Conservation (phyloP, 2,797 vertebrate genomes). For the Merluccius polli region DNA sequence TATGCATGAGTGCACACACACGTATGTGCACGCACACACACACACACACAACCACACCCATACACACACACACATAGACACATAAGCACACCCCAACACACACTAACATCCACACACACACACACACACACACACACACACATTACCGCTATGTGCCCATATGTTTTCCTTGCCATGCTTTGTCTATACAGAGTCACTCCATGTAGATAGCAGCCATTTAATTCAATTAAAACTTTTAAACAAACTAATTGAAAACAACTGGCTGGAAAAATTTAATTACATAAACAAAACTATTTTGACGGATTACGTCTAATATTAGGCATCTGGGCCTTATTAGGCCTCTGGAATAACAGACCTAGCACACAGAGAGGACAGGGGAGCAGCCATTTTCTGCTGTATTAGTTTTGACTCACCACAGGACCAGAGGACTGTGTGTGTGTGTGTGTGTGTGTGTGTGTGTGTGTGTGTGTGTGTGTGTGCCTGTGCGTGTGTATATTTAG, state of each 20-base stretch:
- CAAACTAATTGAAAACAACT: constrained; percentile 82
- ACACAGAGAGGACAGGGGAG: constrained; percentile 50
- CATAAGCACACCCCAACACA: not conserved
- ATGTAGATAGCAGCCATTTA: constrained; percentile 74
- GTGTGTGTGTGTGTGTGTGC: constrained; percentile 8
- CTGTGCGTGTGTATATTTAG: constrained; percentile 7
- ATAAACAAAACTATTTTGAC: constrained; percentile 78
- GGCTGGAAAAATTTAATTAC: constrained; percentile 75
- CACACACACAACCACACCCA: constrained; percentile 38
- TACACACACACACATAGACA: constrained; percentile 13
- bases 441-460: constrained; percentile 3
- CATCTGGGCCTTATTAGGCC: constrained; percentile 77
- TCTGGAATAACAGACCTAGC: constrained; percentile 71
- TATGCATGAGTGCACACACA: constrained; percentile 4
- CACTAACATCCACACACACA: constrained; percentile 4
- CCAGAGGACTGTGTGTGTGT: constrained; percentile 44
- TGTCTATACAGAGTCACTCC: constrained; percentile 52
- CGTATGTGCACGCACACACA: constrained; percentile 2
- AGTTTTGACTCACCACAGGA: constrained; percentile 60
- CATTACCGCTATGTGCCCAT: constrained; percentile 55
- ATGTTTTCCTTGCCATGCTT: constrained; percentile 52
- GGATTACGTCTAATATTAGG: constrained; percentile 82
- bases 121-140: constrained; percentile 26
- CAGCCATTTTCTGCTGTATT: constrained; percentile 67
- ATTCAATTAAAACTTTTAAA: constrained; percentile 82